Base-by-base conservation (phyloP, 2,113 vertebrate species). In the Tiliqua scincoides region DNA sequence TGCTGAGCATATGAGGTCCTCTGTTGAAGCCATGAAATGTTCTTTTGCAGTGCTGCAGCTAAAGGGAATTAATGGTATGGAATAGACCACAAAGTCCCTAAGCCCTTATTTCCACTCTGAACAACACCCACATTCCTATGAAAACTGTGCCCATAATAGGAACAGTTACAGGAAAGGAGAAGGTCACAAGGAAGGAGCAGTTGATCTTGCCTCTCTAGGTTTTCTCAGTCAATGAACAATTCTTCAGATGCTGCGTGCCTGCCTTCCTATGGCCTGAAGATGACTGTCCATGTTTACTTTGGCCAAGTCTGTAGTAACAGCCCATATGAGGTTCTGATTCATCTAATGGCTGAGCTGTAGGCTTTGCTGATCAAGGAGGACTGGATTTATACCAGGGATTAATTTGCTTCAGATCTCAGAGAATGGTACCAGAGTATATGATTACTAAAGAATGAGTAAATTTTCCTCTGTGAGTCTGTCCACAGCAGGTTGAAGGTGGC, bases 331-430 rank as follows among this genome's bases (percentile, higher is more conserved):
- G 83, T 89, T 91, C 86, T 78, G 71, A 48, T 72, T 37, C 74
- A 62, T 87, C 25, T 67, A 77, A 83, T 82, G 78, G 59, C 77
- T 59, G n/a, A 90, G 27, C 30, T 35, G 23, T 0, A 0, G 27
- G 72, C 12, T 62, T 0, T 77, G 67, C 79, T 91, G 79, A 8
- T 6, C 57, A 91, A 90, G 79, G 8, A 86, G 40, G 52, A n/a
- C 10, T 27, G 85, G 84, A 88, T 62, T 78, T 86, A 70, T 77
- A 87, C 78, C 76, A 87, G 76, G 87, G 61, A 75, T 79, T 91
- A 80, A 84, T 84, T 83, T 84, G 89, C 52, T 76, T 43, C 70
- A 37, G 11, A 6, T 65, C 11, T 84, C 40, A 72, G n/a, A 25
- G 15, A 52, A 10, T 87, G 76, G 59, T 30, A 59, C 14, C 72